Conservation (phyloP, 2,888 invertebrate genomes). For the Piscicola geometra region DNA sequence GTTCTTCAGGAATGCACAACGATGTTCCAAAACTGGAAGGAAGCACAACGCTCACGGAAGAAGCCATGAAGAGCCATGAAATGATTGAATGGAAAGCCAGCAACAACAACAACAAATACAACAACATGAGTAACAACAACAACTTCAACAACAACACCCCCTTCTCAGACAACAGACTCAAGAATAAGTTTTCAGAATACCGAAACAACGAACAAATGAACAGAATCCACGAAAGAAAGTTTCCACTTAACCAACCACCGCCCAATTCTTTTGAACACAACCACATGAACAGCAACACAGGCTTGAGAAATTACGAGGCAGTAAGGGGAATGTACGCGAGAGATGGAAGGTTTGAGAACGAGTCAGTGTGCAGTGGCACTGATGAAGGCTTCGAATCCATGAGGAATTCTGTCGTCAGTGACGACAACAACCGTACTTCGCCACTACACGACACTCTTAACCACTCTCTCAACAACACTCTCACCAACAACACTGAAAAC, state of each 20-base stretch:
- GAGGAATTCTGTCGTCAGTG: constrained; percentile 27
- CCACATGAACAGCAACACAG: neutral
- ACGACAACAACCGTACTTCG: constrained; percentile 17
- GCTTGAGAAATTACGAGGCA: neutral
- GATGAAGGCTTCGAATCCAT: constrained; percentile 33
- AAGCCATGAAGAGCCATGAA: neutral
- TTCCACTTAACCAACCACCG: neutral
- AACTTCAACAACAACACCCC: neutral
- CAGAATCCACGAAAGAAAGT: neutral
- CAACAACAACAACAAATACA: too few species aligned
- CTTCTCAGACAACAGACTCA: neutral
- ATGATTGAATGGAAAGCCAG: neutral
- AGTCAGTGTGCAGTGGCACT: constrained; percentile 29
- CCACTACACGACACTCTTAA: neutral
- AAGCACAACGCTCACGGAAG: neutral
- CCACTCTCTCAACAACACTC: neutral
- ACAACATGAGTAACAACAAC: too few species aligned
- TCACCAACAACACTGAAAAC: neutral
- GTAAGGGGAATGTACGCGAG: neutral
- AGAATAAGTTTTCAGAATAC: neutral
- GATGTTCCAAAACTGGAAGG: too few species aligned
- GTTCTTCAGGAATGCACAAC: too few species aligned
- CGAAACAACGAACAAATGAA: neutral
- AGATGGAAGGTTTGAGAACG: constrained; percentile 12
- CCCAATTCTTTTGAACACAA: neutral